These are phyloP conservation scores for Tigriopus californicus DNA, from an alignment of 2,888 invertebrate species.

Conservation along the genomic window DNA sequence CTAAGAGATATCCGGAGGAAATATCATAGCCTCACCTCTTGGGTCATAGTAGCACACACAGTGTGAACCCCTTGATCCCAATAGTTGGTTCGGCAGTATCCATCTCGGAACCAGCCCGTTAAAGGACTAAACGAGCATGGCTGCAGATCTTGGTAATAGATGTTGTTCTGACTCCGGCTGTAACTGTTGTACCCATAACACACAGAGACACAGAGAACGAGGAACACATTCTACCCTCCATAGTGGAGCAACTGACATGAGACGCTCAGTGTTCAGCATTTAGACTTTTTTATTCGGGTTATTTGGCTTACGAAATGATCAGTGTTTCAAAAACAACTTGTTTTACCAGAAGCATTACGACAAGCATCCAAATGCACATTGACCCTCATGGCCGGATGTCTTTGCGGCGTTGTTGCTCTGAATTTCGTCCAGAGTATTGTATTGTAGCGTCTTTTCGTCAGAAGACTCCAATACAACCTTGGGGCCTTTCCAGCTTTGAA, in stretches of 20 bases:
- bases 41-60: constrained; percentile 1
- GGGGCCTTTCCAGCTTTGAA: neutral
- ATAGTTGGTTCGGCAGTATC: neutral
- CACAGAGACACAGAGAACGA: neutral
- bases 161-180: neutral
- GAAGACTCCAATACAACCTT: neutral
- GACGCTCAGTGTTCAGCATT: too few species aligned
- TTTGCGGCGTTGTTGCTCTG: too few species aligned
- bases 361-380: too few species aligned
- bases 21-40: neutral
- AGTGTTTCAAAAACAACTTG: too few species aligned
- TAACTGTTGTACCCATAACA: neutral
- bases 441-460: neutral
- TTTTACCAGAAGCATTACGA: neutral
- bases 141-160: neutral
- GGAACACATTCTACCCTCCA: too few species aligned
- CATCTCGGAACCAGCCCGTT: neutral
- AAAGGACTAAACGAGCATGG: neutral
- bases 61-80: neutral
- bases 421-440: neutral
- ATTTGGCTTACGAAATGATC: too few species aligned
- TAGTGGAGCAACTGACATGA: too few species aligned
- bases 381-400: too few species aligned
- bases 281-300: too few species aligned
- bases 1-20: neutral